Percentiles rank a stretch among this genome's conserved stretches.
Evolutionary conservation across 2,888 invertebrate species (phyloP).

Genomic region (Matsumyia berberina): DNA sequence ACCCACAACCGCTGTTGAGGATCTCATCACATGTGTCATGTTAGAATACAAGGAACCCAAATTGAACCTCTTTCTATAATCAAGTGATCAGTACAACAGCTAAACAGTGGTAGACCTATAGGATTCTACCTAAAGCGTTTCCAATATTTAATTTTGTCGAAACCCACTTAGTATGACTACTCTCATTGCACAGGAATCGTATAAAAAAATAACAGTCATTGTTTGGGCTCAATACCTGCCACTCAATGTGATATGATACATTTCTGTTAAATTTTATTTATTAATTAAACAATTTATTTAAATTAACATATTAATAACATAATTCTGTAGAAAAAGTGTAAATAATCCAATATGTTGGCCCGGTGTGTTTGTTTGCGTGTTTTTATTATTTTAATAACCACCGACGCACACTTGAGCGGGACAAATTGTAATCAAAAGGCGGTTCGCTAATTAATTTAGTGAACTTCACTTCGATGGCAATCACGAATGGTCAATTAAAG

Average conservation of each 20-base stretch:
- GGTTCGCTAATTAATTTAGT: slow-evolving; percentile 49
- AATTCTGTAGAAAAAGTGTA: not conserved
- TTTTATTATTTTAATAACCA: slow-evolving; percentile 19
- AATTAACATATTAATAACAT: slow-evolving; percentile 13
- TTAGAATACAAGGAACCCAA: no score
- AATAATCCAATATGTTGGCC: not conserved
- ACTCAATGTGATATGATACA: not conserved
- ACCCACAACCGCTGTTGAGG: no score
- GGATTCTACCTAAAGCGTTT: no score
- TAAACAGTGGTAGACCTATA: no score
- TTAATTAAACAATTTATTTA: not conserved
- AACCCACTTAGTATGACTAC: no score
- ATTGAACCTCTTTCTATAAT: no score
- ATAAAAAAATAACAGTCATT: no score
- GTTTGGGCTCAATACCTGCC: no score
- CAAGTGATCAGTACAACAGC: no score
- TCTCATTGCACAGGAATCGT: no score
- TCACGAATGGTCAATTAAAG: slow-evolving; percentile 30
- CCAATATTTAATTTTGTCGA: no score
- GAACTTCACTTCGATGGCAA: slow-evolving; percentile 32
- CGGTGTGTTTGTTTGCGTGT: not conserved
- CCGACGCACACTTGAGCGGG: not conserved
- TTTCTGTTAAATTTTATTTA: slow-evolving; percentile 6
- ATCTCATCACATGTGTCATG: no score
- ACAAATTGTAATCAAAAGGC: slow-evolving; percentile 46